Evolutionary conservation across 2,113 vertebrate genomes (phyloP).

Genomic region (Pollachius pollachius): DNA sequence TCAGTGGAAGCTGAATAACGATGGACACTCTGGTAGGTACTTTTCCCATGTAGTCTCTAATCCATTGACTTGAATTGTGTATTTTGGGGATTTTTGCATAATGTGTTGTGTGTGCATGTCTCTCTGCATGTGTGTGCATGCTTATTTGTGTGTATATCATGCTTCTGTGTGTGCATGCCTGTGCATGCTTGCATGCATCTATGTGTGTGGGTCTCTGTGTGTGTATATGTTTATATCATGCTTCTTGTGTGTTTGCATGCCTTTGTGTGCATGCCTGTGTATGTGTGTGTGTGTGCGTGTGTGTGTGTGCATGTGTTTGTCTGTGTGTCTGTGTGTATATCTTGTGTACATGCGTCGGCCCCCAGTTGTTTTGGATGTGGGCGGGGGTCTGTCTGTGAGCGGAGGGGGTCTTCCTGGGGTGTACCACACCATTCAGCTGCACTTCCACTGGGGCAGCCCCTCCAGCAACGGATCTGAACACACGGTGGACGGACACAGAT

Average conservation of each 20-base stretch:
- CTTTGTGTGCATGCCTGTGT: neutral
- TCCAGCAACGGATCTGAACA: constrained; percentile 79
- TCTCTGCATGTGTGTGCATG: no score
- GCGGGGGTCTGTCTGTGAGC: constrained; percentile 67
- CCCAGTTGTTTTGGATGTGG: constrained; percentile 68
- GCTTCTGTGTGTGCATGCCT: no score
- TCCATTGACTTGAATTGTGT: neutral
- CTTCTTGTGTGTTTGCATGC: neutral
- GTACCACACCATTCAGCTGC: constrained; percentile 78
- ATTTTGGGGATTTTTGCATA: no score
- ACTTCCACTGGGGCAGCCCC: constrained; percentile 84
- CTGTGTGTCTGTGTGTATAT: constrained; percentile 1
- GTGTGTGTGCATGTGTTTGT: neutral
- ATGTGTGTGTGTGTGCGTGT: neutral
- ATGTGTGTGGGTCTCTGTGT: neutral
- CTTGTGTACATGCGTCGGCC: neutral
- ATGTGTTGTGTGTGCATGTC: no score
- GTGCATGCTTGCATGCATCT: no score
- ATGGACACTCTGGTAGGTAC: constrained; percentile 77
- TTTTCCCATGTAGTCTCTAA: neutral
- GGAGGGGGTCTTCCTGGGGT: constrained; percentile 70
- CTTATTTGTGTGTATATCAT: no score
- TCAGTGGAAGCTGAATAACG: constrained; percentile 77
- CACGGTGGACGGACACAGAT: constrained; percentile 72
- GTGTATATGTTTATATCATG: neutral